Evolutionary conservation across 2,888 invertebrate genomes (phyloP).

Genomic region (Andrena praecox): DNA sequence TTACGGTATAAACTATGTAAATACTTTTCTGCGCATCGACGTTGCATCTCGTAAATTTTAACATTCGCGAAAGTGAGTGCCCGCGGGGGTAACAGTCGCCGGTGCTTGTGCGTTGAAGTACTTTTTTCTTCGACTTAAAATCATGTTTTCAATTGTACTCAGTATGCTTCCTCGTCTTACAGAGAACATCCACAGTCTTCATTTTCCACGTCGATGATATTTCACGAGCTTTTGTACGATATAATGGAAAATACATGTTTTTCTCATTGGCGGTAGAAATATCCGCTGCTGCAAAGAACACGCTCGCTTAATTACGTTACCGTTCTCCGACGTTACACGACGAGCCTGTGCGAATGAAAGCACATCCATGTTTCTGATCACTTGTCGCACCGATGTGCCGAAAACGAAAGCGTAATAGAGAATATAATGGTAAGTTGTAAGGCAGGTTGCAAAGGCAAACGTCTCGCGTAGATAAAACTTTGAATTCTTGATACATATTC

Average conservation of each 20-base stretch:
- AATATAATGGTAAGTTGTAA: conserved; percentile 15
- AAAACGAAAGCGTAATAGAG: neutral
- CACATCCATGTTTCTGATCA: neutral
- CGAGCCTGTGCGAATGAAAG: neutral
- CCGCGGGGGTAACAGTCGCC: neutral
- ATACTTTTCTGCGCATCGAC: conserved; percentile 19
- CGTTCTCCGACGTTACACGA: neutral
- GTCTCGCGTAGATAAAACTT: neutral
- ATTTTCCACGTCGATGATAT: neutral
- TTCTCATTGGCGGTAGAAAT: neutral
- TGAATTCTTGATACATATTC: neutral
- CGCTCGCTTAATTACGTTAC: neutral
- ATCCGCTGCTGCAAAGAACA: neutral
- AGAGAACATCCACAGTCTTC: conserved; percentile 4
- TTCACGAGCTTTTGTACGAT: conserved; percentile 9
- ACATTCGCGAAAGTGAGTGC: neutral
- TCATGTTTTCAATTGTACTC: neutral
- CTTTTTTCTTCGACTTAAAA: neutral
- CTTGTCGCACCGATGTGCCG: neutral
- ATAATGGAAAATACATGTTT: conserved; percentile 7
- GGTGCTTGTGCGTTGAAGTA: conserved; percentile 17
- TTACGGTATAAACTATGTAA: conserved; percentile 19
- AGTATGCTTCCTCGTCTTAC: neutral
- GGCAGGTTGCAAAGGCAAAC: neutral
- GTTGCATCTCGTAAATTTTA: conserved; percentile 15